Base-by-base conservation (phyloP, 2,797 vertebrate genomes). In the Apogon hyalosoma region DNA sequence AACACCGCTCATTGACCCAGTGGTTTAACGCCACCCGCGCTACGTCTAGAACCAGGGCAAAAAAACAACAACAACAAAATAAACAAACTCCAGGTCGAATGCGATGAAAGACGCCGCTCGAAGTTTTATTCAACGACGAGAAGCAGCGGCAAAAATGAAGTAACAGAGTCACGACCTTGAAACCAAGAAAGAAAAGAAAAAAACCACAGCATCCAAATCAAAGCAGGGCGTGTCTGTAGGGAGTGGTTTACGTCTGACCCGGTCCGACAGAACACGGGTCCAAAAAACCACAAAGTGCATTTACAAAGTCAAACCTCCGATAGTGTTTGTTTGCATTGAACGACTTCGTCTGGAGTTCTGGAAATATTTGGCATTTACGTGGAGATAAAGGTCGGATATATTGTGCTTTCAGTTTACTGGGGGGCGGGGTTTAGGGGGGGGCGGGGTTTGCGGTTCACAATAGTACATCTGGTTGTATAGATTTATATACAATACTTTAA, bases 261-360 rank as follows among this genome's bases (percentile, higher is more conserved):
- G 70, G 83, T 74, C 75, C 58, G 79, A 88, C 77, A 68, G 67
- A 82, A 83, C 78, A 77, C 69, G 24, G 24, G 80, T 83, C 57
- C 79, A 81, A 62, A 62, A 87, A 90, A 87, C 81, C 86, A 90
- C 81, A 92, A 93, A 93, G 92, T 93, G 92, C 92, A 89, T 28
- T 92, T 75, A 87, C 59, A 82, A 84, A 87, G 79, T 77, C 73
- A 84, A 78, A 73, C 36, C 1, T 81, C 73, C 55, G 75, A 40
- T 85, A 88, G 88, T 84, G 82, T 89, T 28, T 2, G 24, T 28
- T 86, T 86, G 77, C 73, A 77, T 88, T 85, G 73, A 75, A 83
- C 72, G 54, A 81, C 80, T 80, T 85, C 73, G 78, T 80, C 45
- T 80, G 57, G 80, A 75, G 76, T 72, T 87, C 78, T 82, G 80